Percentiles rank a stretch among this genome's conserved stretches.
Conservation (phyloP, 2,888 invertebrate genomes). For the Thera britannica region DNA sequence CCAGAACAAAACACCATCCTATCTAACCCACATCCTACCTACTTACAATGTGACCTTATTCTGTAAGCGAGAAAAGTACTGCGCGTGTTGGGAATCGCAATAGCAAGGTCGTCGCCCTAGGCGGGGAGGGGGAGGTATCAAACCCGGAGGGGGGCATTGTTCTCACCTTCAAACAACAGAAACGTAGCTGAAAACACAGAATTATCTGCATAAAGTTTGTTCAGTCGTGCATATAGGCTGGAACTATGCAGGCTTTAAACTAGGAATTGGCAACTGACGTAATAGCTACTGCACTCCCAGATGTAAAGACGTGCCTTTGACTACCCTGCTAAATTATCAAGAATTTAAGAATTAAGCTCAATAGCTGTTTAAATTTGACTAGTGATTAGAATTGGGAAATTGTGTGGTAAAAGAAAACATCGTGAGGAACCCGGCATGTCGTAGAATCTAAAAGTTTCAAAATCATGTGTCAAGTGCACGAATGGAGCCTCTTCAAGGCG, state of each 20-base stretch:
- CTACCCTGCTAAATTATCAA: background rate
- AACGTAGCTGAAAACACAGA: slow-evolving; percentile 53
- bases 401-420: no score
- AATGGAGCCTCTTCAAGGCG: no score
- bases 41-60: slow-evolving; percentile 70
- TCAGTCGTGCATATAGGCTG: slow-evolving; percentile 35
- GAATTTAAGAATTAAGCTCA: no score
- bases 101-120: slow-evolving; percentile 72
- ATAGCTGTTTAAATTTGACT: no score
- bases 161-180: slow-evolving; percentile 59
- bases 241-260: slow-evolving; percentile 17
- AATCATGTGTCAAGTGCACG: no score
- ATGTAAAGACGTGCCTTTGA: background rate
- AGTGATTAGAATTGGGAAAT: no score
- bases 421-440: no score
- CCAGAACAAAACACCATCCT: slow-evolving; percentile 41
- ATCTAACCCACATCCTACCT: slow-evolving; percentile 49
- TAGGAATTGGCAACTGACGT: background rate
- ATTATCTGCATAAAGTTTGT: slow-evolving; percentile 47
- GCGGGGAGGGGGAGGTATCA: slow-evolving; percentile 25
- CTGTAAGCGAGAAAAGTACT: slow-evolving; percentile 68
- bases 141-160: slow-evolving; percentile 44
- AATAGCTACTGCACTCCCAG: no score
- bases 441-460: no score
- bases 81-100: slow-evolving; percentile 73